Percentiles rank a stretch among this genome's conserved stretches.
These are phyloP conservation scores for Hydrotaea diabolus DNA, from an alignment of 2,888 invertebrate genomes.

Conservation along the genomic window DNA sequence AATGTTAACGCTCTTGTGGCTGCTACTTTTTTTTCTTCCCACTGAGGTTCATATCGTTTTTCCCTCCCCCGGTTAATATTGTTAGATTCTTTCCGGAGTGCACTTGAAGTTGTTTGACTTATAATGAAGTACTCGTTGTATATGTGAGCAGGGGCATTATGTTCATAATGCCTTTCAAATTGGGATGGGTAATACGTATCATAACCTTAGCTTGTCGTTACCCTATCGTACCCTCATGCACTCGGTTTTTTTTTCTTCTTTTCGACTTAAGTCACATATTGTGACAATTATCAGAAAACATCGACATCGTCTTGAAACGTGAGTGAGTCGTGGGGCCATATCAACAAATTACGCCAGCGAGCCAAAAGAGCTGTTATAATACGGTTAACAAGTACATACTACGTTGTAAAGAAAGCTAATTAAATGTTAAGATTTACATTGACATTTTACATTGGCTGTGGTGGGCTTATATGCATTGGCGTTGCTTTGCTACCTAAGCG, in stretches of 20 bases:
- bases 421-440: conserved; percentile 56
- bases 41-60: not conserved
- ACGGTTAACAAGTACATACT: conserved; percentile 51
- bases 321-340: not conserved
- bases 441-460: not conserved
- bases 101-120: conserved; percentile 64
- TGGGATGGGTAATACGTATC: not conserved
- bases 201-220: not conserved
- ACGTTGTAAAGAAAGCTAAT: conserved; percentile 57
- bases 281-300: conserved; percentile 50
- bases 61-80: not conserved
- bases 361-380: conserved; percentile 54
- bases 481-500: conserved; percentile 38
- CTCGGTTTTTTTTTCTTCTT: not conserved
- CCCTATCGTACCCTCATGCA: not conserved
- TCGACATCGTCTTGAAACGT: not conserved
- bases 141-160: conserved; percentile 49
- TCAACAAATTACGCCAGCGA: conserved; percentile 9
- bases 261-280: conserved; percentile 49
- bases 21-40: not conserved
- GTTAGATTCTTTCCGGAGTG: conserved; percentile 21
- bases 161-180: conserved; percentile 37
- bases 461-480: not conserved
- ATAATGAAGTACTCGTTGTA: conserved; percentile 56
- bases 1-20: not conserved